Evolutionary conservation across 2,113 vertebrate species (phyloP).

Genomic region (Psophia crepitans): DNA sequence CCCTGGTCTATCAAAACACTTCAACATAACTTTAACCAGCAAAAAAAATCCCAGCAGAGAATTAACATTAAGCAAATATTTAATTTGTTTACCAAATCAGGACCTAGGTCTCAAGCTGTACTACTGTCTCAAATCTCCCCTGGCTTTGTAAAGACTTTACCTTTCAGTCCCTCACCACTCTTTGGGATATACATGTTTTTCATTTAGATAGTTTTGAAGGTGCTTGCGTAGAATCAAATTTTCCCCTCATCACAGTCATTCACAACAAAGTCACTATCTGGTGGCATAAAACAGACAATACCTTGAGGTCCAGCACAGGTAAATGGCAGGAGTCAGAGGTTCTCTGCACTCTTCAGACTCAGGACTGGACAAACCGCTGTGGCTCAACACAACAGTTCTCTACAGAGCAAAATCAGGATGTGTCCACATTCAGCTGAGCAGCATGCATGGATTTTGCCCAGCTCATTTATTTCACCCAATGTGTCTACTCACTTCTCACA

Average conservation of each 20-base stretch:
- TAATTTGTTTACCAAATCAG: not conserved
- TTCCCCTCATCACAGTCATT: not conserved
- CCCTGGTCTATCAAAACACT: not conserved
- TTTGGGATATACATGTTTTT: not conserved
- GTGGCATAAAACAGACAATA: not conserved
- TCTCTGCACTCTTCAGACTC: not conserved
- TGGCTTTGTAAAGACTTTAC: not conserved
- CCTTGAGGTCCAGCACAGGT: not conserved
- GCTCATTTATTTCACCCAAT: not conserved
- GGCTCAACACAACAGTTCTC: not conserved
- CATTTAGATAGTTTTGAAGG: not conserved
- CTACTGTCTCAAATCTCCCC: not conserved
- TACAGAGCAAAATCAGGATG: not conserved
- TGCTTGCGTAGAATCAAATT: not conserved
- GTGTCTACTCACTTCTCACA: not conserved
- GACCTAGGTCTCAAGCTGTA: not conserved
- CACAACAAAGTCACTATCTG: not conserved
- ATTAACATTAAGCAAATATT: not conserved
- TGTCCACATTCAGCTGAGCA: not conserved
- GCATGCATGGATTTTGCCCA: not conserved
- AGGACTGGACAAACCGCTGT: not conserved
- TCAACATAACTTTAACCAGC: not conserved
- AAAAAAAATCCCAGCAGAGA: not conserved
- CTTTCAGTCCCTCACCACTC: not conserved
- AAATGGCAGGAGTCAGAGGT: not conserved